Evolutionary conservation across 2,113 vertebrate species (phyloP).

Genomic region (Trichomycterus rosablanca): DNA sequence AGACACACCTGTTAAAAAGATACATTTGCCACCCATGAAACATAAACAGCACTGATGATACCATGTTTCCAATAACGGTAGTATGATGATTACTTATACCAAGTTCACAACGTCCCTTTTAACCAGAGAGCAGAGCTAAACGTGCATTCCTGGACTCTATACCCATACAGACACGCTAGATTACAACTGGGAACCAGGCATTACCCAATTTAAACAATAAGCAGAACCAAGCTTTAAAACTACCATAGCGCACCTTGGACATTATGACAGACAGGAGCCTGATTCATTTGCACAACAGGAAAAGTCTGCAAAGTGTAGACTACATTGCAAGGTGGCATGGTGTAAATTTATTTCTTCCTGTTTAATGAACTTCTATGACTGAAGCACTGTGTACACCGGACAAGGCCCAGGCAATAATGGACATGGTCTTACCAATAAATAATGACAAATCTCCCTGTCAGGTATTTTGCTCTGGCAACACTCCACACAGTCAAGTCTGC

Average conservation of each 20-base stretch:
- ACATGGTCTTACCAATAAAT: conserved; percentile 25
- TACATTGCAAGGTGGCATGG: not conserved
- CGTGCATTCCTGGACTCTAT: too few species aligned
- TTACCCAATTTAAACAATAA: too few species aligned
- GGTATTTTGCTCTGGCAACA: conserved; percentile 1
- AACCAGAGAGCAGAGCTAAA: too few species aligned
- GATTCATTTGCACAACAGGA: conserved; percentile 29
- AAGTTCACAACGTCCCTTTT: too few species aligned
- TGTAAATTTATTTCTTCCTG: conserved; percentile 39
- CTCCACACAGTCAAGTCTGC: conserved; percentile 2
- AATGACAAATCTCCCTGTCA: conserved; percentile 4
- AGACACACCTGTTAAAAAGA: too few species aligned
- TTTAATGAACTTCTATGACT: conserved; percentile 29
- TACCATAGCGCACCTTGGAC: conserved; percentile 1
- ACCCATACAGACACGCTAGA: too few species aligned
- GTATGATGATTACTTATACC: too few species aligned
- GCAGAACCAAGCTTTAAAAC: conserved; percentile 4
- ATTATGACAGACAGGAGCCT: conserved; percentile 32
- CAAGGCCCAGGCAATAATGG: conserved; percentile 16
- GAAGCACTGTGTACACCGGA: conserved; percentile 18
- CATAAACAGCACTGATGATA: too few species aligned
- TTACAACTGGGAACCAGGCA: too few species aligned
- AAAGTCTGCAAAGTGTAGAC: conserved; percentile 24
- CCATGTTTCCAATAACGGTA: too few species aligned
- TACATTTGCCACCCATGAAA: too few species aligned